Conservation (phyloP, 2,113 vertebrate genomes). For the Herpetotheres cachinnans region DNA sequence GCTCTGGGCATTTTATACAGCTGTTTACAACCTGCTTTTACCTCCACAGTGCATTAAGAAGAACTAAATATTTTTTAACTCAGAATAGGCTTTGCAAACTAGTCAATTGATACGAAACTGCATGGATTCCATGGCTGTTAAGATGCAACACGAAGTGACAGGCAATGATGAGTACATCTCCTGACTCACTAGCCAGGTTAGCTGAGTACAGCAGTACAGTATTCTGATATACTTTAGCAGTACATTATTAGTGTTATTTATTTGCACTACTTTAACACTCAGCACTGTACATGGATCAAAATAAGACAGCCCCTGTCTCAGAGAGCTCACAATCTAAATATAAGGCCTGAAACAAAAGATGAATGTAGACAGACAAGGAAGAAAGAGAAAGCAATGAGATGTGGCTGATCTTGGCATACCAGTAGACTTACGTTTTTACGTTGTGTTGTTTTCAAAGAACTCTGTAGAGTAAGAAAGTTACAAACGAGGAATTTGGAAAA, state of each 20-base stretch:
- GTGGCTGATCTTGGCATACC: not conserved
- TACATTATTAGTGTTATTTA: conserved; percentile 26
- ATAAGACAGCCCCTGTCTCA: not conserved
- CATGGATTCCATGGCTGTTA: not conserved
- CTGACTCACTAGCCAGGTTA: not conserved
- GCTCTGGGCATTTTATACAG: not conserved
- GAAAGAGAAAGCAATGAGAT: not conserved
- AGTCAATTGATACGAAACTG: not conserved
- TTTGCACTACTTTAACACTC: not conserved
- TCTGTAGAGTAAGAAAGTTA: not conserved
- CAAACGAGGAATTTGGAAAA: not conserved
- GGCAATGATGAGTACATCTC: not conserved
- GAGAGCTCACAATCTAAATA: not conserved
- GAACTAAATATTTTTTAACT: not conserved
- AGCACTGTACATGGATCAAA: conserved; percentile 1
- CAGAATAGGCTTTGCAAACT: not conserved
- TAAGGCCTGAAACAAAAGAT: conserved; percentile 3
- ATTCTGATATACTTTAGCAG: not conserved
- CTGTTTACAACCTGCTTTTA: not conserved
- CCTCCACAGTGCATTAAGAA: not conserved
- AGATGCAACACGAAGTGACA: not conserved
- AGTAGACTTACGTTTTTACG: not conserved
- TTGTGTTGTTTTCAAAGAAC: conserved; percentile 13
- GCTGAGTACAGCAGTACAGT: not conserved
- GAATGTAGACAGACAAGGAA: not conserved